Evolutionary conservation across 2,888 invertebrate genomes (phyloP).

Genomic region (Fragum sueziense): DNA sequence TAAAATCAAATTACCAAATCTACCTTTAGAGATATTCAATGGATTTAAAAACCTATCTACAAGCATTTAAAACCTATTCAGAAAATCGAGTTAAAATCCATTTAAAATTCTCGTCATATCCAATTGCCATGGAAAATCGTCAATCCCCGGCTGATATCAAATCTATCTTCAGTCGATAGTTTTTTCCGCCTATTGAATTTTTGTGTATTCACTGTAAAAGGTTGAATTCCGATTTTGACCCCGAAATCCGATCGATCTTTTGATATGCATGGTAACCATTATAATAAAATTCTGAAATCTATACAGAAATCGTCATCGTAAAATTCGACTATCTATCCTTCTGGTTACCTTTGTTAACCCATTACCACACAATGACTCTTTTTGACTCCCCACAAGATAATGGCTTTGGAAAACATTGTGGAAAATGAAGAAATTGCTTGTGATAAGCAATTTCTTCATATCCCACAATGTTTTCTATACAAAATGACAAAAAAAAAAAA

Average conservation of each 20-base stretch:
- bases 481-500: too few relatives aligned
- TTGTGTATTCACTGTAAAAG: slow-evolving; percentile 31
- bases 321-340: background rate
- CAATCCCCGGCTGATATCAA: background rate
- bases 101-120: background rate
- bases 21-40: too few relatives aligned
- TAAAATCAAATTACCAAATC: too few relatives aligned
- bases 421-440: background rate
- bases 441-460: background rate
- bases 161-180: background rate
- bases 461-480: too few relatives aligned
- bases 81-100: background rate
- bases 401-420: too few relatives aligned
- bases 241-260: slow-evolving; percentile 62
- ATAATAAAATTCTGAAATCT: slow-evolving; percentile 58
- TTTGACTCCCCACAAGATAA: too few relatives aligned
- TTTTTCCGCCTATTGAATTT: slow-evolving; percentile 27
- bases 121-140: background rate
- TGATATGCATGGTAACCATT: slow-evolving; percentile 61
- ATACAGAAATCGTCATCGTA: background rate
- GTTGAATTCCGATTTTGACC: slow-evolving; percentile 58
- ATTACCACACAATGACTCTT: too few relatives aligned
- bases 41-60: too few relatives aligned
- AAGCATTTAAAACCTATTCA: too few relatives aligned
- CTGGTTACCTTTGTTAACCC: too few relatives aligned